Evolutionary conservation across 2,113 vertebrate genomes (phyloP).

Genomic region (Sander vitreus): DNA sequence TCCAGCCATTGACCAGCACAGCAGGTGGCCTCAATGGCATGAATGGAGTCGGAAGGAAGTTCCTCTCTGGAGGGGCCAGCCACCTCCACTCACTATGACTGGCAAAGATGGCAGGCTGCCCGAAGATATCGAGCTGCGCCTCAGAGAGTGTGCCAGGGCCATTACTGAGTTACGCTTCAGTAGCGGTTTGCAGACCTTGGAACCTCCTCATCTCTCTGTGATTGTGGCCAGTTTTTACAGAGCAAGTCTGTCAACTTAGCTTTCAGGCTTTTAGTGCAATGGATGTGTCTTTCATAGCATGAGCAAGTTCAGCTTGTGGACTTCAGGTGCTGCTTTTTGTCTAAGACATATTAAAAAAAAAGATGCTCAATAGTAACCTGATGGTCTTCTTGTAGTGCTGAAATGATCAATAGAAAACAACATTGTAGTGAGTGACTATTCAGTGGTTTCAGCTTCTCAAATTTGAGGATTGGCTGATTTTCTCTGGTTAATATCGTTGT

Average conservation of each 20-base stretch:
- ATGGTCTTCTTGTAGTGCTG: not conserved
- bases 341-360: not conserved
- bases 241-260: conserved; percentile 17
- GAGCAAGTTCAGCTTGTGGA: not conserved
- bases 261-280: not conserved
- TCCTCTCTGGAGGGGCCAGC: conserved; percentile 32
- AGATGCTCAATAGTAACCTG: not conserved
- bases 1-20: conserved; percentile 80
- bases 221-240: conserved; percentile 31
- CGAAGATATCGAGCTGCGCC: conserved; percentile 70
- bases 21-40: conserved; percentile 83
- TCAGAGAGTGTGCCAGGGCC: conserved; percentile 68
- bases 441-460: not conserved
- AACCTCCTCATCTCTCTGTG: conserved; percentile 22
- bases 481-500: not conserved
- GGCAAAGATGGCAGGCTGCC: conserved; percentile 81
- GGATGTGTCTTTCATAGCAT: not conserved
- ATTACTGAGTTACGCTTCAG: conserved; percentile 63
- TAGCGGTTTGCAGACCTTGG: conserved; percentile 46
- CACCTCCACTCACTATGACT: conserved; percentile 71
- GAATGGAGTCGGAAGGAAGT: conserved; percentile 87
- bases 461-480: not conserved
- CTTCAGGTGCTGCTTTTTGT: conserved; percentile 4
- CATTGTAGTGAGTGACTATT: not conserved
- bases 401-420: not conserved